Base-by-base conservation (phyloP, 1,140 invertebrate species). In the Calliphora vicina region DNA sequence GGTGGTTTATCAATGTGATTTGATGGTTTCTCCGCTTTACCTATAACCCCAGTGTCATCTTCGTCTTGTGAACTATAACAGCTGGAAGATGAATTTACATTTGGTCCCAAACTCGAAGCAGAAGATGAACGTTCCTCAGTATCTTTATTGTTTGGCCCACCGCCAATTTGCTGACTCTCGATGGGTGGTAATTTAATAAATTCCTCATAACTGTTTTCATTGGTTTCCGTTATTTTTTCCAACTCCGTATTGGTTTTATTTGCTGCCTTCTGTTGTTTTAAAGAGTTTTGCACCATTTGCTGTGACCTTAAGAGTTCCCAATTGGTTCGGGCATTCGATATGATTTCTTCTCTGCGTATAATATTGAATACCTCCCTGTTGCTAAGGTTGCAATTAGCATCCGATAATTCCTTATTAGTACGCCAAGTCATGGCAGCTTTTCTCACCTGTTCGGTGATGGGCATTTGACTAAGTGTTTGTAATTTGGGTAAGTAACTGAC, bases 301-400 rank as follows among this genome's bases (percentile, higher is more conserved):
- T 94, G 94, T 10, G 93, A 94, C 85, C 95, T 92, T 1, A 96
- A 88, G 73, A 96, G 89, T 89, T 96, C 95, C 95, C 95, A 96
- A 85, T 96, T 96, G 2, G 94, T 95, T 85, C 95, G 93, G 1
- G 95, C 95, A 88, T 96, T 96, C 35, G 94, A 94, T 82, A 96
- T 96, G 1, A 96, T 93, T 90, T 96, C 94, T 86, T 96, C 95
- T 4, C 95, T 91, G 1, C 93, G 91, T 29, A 93, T 93, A 84
- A 93, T 94, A 83, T 93, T 92, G 84, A 93, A 93, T 2, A 94
- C 93, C 84, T 94, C 93, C 42, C 93, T 93, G n/a, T 93, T 94
- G 3, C 95, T 91, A 42, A 95, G 93, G 82, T 93, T 92, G 83
- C 94, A 94, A 15, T 93, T 92, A 0, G 93, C 92, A 86, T 94